These are phyloP conservation scores for Suncus etruscus DNA, from an alignment of 2,113 vertebrate genomes.

Conservation along the genomic window DNA sequence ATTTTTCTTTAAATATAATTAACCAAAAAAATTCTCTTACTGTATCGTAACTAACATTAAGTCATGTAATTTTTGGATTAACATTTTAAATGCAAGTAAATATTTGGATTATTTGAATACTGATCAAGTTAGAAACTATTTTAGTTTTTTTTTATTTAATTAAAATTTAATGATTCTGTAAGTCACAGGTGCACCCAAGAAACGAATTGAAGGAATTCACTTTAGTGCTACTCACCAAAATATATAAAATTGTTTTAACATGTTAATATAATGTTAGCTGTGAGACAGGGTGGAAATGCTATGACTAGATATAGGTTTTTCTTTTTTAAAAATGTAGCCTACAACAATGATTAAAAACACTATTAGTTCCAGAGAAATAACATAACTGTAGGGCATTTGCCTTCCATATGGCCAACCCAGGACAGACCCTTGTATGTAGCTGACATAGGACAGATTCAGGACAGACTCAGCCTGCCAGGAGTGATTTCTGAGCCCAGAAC, in stretches of 20 bases:
- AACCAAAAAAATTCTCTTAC: background rate
- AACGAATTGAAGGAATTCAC: background rate
- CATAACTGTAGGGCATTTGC: no score
- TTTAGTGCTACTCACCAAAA: conserved; percentile 1
- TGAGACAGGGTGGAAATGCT: background rate
- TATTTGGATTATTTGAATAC: conserved; percentile 59
- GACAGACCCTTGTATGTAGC: no score
- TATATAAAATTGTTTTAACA: background rate
- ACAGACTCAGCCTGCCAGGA: no score
- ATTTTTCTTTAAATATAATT: background rate
- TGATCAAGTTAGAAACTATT: background rate
- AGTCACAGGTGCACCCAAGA: background rate
- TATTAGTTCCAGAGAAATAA: no score
- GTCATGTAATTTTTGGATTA: conserved; percentile 18
- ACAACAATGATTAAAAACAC: background rate
- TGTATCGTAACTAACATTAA: conserved; percentile 18
- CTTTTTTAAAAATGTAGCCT: background rate
- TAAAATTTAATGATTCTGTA: conserved; percentile 20
- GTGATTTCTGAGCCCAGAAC: no score
- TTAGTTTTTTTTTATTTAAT: conserved; percentile 31
- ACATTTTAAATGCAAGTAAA: conserved; percentile 64
- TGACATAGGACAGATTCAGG: no score
- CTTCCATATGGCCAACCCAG: no score
- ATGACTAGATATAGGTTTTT: background rate
- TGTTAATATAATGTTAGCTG: background rate